Evolutionary conservation across 1,140 invertebrate genomes (phyloP).

Genomic region (Diabrotica undecimpunctata): DNA sequence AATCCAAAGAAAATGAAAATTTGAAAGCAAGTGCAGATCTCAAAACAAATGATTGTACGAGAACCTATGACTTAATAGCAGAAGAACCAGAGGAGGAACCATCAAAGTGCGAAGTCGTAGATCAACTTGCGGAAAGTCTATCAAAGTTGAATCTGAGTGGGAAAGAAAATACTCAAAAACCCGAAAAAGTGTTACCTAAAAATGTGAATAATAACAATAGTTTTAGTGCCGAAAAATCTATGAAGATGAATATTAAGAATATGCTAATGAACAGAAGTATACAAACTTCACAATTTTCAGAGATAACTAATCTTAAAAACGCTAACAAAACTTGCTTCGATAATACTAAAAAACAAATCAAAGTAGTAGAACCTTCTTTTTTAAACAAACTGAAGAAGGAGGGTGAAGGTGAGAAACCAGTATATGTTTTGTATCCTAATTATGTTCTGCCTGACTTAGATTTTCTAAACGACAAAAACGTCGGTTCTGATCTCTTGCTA

Average conservation of each 20-base stretch:
- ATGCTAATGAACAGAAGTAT: slow-evolving; percentile 67
- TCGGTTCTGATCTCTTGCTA: slow-evolving; percentile 52
- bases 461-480: slow-evolving; percentile 68
- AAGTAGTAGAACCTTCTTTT: slow-evolving; percentile 62
- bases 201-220: slow-evolving; percentile 51
- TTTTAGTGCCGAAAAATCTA: slow-evolving; percentile 43
- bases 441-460: slow-evolving; percentile 85
- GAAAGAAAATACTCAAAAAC: slow-evolving; percentile 27
- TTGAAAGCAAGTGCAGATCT: slow-evolving; percentile 28
- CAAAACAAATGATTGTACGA: slow-evolving; percentile 32
- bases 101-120: slow-evolving; percentile 48
- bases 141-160: slow-evolving; percentile 43
- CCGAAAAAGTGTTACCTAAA: slow-evolving; percentile 37
- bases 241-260: slow-evolving; percentile 36
- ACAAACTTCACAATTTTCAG: slow-evolving; percentile 60
- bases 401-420: slow-evolving; percentile 65
- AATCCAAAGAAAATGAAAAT: slow-evolving; percentile 26
- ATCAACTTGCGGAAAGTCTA: slow-evolving; percentile 51
- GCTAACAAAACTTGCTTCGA: slow-evolving; percentile 30
- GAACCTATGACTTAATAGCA: slow-evolving; percentile 47
- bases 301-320: slow-evolving; percentile 39
- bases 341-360: slow-evolving; percentile 44
- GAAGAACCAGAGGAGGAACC: slow-evolving; percentile 49
- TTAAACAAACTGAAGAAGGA: slow-evolving; percentile 60
- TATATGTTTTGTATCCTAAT: slow-evolving; percentile 88